Base-by-base conservation (phyloP, 2,797 vertebrate species). In the Onychomys torridus region DNA sequence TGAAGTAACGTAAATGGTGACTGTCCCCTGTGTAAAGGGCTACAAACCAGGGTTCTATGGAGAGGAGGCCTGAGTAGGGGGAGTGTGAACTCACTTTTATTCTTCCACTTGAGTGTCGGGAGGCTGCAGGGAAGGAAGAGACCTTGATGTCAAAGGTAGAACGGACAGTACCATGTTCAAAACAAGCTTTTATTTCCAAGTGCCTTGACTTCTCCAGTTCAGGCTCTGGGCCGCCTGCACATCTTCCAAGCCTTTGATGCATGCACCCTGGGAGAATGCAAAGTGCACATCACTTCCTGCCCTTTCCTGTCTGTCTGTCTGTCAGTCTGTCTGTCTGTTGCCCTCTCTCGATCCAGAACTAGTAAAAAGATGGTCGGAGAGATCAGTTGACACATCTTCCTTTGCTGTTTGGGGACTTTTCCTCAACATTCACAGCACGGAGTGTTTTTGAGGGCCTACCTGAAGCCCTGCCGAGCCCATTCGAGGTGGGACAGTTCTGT, bases 151-250 rank as follows among this genome's bases (percentile, higher is more conserved):
- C 63, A 13, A 23, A 81, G 88, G 93, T 67, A n/a, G 52, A 75
- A 73, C 71, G 32, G 40, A 16, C 37, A 27, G 49, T 3, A 7
- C 63, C 67, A 40, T 87, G 46, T 55, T 82, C 46, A 34, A 92
- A 65, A 92, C n/a, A 37, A 69, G 52, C 16, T 52, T 93, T 59
- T 61, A 82, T 71, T 95, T 96, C 92, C 7, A 83, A 75, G 97
- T 88, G 49, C 77, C 90, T 93, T 97, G 97, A 13, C 82, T 98
- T 97, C 77, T 91, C 95, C 92, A 78, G 81, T 95, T 97, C 96
- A 85, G 98, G 95, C 95, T 97, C 97, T 96, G 79, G 17, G 96
- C 89, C 0, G 75, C 93, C 83, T 89, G 95, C 93, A 32, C 93
- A 92, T 95, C 97, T 98, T 98, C 97, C 97, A 87, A 37, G 69